Base-by-base conservation (phyloP, 2,797 vertebrate genomes). In the Sandelia bainsii region DNA sequence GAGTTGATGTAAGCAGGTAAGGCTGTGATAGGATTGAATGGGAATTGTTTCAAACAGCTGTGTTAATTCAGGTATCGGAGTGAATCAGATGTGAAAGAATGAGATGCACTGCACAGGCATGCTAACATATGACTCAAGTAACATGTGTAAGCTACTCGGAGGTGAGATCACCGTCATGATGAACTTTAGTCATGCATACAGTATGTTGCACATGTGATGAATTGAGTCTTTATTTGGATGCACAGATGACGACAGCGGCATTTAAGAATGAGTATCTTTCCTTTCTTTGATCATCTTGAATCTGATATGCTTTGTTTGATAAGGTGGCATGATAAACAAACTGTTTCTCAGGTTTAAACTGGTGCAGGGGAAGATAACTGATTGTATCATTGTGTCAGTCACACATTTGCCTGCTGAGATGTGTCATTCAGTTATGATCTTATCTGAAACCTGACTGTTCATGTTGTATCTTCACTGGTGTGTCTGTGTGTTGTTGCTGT, bases 11-110 rank as follows among this genome's bases (percentile, higher is more conserved):
- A 59, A 81, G 80, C 69, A 87, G 66, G 78, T 81, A 4, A 60
- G 56, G 61, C 62, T 51, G 73, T 89, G 87, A 87, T 62, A n/a
- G 88, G 80, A 83, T 52, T 39, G 69, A 71, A 48, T 32, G 23
- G 63, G 75, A 86, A 68, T 39, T 6, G 69, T 56, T 88, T 69
- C 76, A 82, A 80, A 76, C 69, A 67, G 75, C 65, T 73, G 74
- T 51, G 65, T 67, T 59, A 63, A 49, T 73, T 51, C 67, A 75
- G 75, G 77, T 64, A 70, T 75, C 32, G 59, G 22, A 20, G 59
- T 84, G 77, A 89, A 69, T 84, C 66, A 72, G 46, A 67, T 23
- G 4, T 74, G 61, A 81, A 68, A 56, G 77, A 88, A 86, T 20
- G 58, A 69, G 50, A 42, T 6, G 64, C 32, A 8, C 59, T 83